A percentile compares a stretch with the other conserved stretches of the same genome.
Evolutionary conservation across 2,113 vertebrate genomes (phyloP).

Genomic region (Ovibos moschatus): DNA sequence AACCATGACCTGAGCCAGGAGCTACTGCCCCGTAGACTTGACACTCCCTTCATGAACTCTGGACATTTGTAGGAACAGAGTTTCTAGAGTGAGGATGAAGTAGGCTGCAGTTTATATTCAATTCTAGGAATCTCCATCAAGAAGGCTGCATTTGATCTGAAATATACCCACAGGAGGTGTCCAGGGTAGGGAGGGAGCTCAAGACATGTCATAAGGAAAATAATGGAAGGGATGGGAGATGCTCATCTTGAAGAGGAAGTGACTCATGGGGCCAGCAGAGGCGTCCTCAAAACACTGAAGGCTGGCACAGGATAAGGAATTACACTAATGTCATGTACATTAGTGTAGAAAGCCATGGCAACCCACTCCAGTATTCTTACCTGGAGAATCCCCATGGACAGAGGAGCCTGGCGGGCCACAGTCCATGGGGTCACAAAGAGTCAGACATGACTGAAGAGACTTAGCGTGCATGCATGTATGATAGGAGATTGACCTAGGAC

Average conservation of each 20-base stretch:
- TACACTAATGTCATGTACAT: neutral
- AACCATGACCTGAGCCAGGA: neutral
- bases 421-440: neutral
- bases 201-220: neutral
- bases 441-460: neutral
- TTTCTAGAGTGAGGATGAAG: neutral
- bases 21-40: neutral
- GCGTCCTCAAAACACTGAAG: neutral
- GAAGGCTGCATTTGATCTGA: neutral
- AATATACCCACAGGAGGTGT: neutral
- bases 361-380: neutral
- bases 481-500: neutral
- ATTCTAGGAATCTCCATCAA: neutral
- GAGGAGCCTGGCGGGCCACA: neutral
- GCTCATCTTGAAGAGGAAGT: neutral
- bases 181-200: neutral
- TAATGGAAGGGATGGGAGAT: neutral
- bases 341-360: neutral
- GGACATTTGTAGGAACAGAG: neutral
- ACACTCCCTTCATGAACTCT: neutral
- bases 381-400: neutral
- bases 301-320: neutral
- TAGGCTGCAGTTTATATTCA: neutral
- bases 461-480: neutral
- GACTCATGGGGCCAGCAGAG: neutral